These are phyloP conservation scores for Anoplolepis gracilipes DNA, from an alignment of 1,140 invertebrate species.

Conservation along the genomic window DNA sequence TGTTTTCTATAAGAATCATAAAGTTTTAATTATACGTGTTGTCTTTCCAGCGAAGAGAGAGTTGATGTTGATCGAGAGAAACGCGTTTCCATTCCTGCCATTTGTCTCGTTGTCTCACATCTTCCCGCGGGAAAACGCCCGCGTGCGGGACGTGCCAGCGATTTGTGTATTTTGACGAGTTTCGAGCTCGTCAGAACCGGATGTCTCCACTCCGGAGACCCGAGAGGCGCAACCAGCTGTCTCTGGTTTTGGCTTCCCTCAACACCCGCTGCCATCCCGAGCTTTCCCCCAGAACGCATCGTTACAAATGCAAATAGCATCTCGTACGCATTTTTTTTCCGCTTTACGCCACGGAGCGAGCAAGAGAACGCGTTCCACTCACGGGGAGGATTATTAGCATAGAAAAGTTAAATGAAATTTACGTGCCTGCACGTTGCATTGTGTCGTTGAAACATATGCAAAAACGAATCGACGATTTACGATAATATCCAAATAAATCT, in stretches of 20 bases:
- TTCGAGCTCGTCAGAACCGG: slow-evolving; percentile 77
- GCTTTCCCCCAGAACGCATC: slow-evolving; percentile 57
- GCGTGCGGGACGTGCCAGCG: slow-evolving; percentile 69
- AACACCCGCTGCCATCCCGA: not conserved
- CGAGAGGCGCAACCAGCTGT: slow-evolving; percentile 80
- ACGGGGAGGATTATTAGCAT: slow-evolving; percentile 62
- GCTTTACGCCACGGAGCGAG: slow-evolving; percentile 24
- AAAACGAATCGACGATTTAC: not conserved
- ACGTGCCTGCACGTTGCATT: slow-evolving; percentile 13
- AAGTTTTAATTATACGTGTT: slow-evolving; percentile 68
- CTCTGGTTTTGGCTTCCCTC: slow-evolving; percentile 63
- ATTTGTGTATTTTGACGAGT: slow-evolving; percentile 84
- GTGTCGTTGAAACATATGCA: not conserved
- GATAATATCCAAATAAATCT: slow-evolving; percentile 11
- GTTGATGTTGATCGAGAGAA: slow-evolving; percentile 69
- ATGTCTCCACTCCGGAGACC: slow-evolving; percentile 80
- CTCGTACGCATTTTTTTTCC: slow-evolving; percentile 53
- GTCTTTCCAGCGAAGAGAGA: slow-evolving; percentile 59
- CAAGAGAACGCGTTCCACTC: not conserved
- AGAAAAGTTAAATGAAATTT: slow-evolving; percentile 55
- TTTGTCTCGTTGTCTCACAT: slow-evolving; percentile 54
- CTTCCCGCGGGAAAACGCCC: slow-evolving; percentile 59
- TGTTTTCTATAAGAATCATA: not conserved
- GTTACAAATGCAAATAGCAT: slow-evolving; percentile 76
- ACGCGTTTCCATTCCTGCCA: slow-evolving; percentile 61